Evolutionary conservation across 2,113 vertebrate genomes (phyloP).

Genomic region (Colinus virginianus): DNA sequence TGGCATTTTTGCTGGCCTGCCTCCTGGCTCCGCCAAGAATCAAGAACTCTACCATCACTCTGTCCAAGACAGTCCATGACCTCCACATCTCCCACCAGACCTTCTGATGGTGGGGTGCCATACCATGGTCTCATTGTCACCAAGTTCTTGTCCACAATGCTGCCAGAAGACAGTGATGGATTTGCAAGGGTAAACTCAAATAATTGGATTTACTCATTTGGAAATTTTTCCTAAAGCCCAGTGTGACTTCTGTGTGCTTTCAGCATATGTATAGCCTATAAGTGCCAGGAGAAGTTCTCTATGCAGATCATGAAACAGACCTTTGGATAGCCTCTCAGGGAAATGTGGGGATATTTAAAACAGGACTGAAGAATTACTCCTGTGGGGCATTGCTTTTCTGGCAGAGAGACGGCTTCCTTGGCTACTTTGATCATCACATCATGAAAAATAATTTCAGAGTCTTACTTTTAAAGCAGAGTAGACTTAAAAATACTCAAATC

Average conservation of each 20-base stretch:
- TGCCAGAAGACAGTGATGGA: not conserved
- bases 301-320: constrained; percentile 18
- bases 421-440: not conserved
- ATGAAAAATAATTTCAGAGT: not conserved
- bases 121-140: accelerated
- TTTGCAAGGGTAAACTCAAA: not conserved
- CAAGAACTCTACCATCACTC: no score
- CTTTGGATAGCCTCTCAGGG: not conserved
- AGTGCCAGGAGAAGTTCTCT: not conserved
- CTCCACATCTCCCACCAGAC: no score
- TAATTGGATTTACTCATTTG: constrained; percentile 14
- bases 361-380: not conserved
- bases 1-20: no score
- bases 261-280: not conserved
- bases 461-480: not conserved
- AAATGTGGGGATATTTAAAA: not conserved
- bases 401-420: not conserved
- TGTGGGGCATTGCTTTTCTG: not conserved
- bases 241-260: not conserved
- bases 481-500: not conserved
- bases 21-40: no score
- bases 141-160: not conserved
- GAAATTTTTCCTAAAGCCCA: not conserved
- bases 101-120: not conserved
- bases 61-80: no score